Percentiles rank a stretch among this genome's conserved stretches.
phyloP scores from a whole-genome alignment of 2,797 vertebrate species.

The Amniataba percoides region DNA sequence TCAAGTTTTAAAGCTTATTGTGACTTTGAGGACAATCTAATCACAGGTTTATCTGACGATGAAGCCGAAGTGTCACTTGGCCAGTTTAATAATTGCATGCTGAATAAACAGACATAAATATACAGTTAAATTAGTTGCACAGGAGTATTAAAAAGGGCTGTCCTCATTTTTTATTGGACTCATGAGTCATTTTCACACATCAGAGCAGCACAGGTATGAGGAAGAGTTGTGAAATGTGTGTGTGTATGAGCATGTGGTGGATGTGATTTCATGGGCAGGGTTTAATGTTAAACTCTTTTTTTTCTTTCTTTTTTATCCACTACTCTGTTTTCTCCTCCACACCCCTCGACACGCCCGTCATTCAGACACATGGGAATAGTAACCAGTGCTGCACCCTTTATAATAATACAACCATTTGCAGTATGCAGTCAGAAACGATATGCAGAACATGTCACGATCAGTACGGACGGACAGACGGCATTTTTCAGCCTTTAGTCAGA shows the following conservation, averaged over 20 bases:
- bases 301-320: not conserved
- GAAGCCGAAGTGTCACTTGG: not conserved
- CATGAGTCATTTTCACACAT: not conserved
- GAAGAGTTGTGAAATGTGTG: slow-evolving; percentile 10
- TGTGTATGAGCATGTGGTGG: slow-evolving; percentile 2
- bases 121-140: not conserved
- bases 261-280: not conserved
- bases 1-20: not conserved
- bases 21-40: not conserved
- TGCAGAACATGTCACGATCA: not conserved
- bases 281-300: not conserved
- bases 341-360: slow-evolving; percentile 8
- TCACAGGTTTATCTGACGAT: not conserved
- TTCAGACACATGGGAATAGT: slow-evolving; percentile 20
- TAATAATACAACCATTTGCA: slow-evolving; percentile 16
- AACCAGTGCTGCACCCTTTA: slow-evolving; percentile 17
- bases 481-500: slow-evolving; percentile 47
- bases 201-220: slow-evolving; percentile 28
- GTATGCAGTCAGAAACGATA: not conserved
- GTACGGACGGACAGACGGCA: slow-evolving; percentile 1
- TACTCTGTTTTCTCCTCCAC: not conserved
- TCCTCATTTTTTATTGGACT: slow-evolving; percentile 1
- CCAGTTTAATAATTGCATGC: not conserved
- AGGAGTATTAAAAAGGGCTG: not conserved
- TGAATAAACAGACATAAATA: not conserved